Evolutionary conservation across 2,888 invertebrate species (phyloP).

Genomic region (Drosophila birchii): DNA sequence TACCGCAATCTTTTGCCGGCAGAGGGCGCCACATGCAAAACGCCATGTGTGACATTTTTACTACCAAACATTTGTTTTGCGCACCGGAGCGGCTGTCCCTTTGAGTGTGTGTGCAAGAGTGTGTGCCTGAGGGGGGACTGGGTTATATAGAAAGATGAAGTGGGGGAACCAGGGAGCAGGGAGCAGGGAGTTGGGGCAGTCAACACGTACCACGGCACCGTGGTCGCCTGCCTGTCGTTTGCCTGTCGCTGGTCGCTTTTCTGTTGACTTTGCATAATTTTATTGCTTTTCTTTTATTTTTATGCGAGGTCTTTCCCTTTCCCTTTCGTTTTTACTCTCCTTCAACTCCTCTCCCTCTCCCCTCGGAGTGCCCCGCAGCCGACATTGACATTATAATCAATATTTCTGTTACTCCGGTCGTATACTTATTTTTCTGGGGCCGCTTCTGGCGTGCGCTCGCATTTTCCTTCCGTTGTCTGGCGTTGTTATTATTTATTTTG

Average conservation of each 20-base stretch:
- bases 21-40: slow-evolving; percentile 70
- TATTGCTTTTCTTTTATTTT: slow-evolving; percentile 80
- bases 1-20: slow-evolving; percentile 2
- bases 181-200: slow-evolving; percentile 34
- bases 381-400: slow-evolving; percentile 78
- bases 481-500: not conserved
- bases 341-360: not conserved
- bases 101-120: not conserved
- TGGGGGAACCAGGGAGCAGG: slow-evolving; percentile 1
- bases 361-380: slow-evolving; percentile 22
- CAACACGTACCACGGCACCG: slow-evolving; percentile 74
- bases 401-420: slow-evolving; percentile 68
- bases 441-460: slow-evolving; percentile 40
- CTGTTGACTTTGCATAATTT: slow-evolving; percentile 81
- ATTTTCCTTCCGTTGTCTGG: slow-evolving; percentile 39
- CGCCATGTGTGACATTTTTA: slow-evolving; percentile 78
- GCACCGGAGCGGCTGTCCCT: slow-evolving; percentile 42
- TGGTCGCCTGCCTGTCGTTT: slow-evolving; percentile 37
- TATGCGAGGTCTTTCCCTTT: slow-evolving; percentile 56
- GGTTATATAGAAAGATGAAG: slow-evolving; percentile 4
- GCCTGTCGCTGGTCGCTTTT: slow-evolving; percentile 70
- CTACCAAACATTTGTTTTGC: slow-evolving; percentile 77
- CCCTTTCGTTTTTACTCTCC: slow-evolving; percentile 26
- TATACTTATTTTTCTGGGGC: slow-evolving; percentile 36
- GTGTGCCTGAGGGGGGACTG: slow-evolving; percentile 9